A percentile compares a stretch with the other conserved stretches of the same genome.
phyloP scores from a whole-genome alignment of 92 coral and sea anemone genomes.

The Zoanthus sociatus region DNA sequence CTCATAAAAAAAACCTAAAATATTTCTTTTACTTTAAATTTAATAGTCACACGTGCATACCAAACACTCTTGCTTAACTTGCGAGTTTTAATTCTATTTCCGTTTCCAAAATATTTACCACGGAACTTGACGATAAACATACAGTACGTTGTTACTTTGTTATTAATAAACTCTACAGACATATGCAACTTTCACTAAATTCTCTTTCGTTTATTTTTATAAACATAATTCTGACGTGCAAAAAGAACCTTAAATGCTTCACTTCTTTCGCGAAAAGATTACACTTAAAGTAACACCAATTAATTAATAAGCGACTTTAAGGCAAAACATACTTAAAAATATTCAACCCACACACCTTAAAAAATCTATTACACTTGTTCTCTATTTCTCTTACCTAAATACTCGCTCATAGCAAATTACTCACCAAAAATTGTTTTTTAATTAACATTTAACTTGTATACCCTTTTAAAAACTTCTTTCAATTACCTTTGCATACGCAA shows the following conservation, averaged over 20 bases:
- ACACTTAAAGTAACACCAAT: neutral
- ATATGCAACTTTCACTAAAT: neutral
- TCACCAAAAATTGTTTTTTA: neutral
- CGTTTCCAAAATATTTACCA: too few species aligned
- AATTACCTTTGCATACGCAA: neutral
- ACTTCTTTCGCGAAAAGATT: neutral
- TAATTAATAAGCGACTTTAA: neutral
- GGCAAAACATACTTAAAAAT: neutral
- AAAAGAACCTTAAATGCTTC: neutral
- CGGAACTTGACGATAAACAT: too few species aligned
- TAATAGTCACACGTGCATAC: too few species aligned
- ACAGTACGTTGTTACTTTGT: neutral
- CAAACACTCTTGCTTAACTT: too few species aligned
- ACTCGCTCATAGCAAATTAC: neutral
- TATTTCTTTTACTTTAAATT: too few species aligned
- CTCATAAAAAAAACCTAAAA: too few species aligned
- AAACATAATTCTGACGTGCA: neutral
- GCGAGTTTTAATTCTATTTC: too few species aligned
- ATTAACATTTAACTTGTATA: neutral
- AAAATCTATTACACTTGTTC: neutral
- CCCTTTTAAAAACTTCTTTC: neutral
- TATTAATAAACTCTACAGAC: neutral
- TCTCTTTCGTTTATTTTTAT: neutral
- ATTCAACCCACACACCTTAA: neutral
- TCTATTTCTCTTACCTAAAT: neutral